These are phyloP conservation scores for Cettia cetti DNA, from an alignment of 2,113 vertebrate species.

Conservation along the genomic window DNA sequence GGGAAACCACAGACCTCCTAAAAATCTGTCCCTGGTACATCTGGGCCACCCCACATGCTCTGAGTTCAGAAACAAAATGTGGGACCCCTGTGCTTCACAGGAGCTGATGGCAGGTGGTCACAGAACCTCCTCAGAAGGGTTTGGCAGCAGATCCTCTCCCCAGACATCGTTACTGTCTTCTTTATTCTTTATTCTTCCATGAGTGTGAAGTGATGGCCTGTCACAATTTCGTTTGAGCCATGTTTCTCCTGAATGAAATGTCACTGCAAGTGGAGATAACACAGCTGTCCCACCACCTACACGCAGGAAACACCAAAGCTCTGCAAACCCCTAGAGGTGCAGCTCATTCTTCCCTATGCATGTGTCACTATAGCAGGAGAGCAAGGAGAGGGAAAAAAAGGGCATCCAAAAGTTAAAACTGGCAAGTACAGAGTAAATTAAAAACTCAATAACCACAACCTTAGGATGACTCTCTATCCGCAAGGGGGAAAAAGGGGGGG, in stretches of 20 bases:
- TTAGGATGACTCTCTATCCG: neutral
- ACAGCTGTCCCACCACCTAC: neutral
- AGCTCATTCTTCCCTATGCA: too few relatives aligned
- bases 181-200: neutral
- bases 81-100: neutral
- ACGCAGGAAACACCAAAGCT: neutral
- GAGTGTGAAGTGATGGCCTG: neutral
- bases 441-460: neutral
- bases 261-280: neutral
- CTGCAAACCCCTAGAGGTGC: neutral
- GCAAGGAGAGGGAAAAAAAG: rapidly evolving
- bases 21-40: neutral
- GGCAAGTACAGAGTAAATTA: neutral
- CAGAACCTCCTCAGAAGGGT: neutral
- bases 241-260: neutral
- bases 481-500: neutral
- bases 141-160: neutral
- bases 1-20: neutral
- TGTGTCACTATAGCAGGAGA: neutral
- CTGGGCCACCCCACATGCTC: neutral
- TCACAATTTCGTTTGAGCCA: neutral
- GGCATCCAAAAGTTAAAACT: neutral
- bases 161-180: neutral
- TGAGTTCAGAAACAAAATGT: neutral
- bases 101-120: neutral